Evolutionary conservation across 2,888 invertebrate genomes (phyloP), one percentile per base, ranked within the genome.

Genomic region (Lithophane ornitopus): DNA sequence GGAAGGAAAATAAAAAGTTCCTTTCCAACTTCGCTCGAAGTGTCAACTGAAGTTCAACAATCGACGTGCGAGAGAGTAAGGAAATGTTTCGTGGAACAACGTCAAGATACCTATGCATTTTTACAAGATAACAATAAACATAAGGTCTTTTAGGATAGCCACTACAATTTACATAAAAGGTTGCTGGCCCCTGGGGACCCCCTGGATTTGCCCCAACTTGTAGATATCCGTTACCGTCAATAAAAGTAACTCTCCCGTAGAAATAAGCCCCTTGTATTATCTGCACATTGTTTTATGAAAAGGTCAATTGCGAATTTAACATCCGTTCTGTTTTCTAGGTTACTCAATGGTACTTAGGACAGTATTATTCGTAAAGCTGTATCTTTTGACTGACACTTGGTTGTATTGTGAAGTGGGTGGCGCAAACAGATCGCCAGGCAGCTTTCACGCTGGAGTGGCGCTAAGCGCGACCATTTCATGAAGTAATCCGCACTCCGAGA

Each of bases 391-490:
- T 89, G 91, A 87, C 91, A 91, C 92, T 92, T 91, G 91, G 92
- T 91, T 92, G 89, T 91, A 85, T 86, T 87, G 88, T 91, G 82
- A 89, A 93, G 92, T 91, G 91, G 85, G 87, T 90, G 90, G 85
- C 90, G 91, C 91, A 93, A 94, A 94, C 94, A 93, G 94, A 94
- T 94, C 93, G 92, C 90, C 91, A 91, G 88, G 86, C 90, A 91
- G 94, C 94, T 94, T 94, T 94, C 90, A 92, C 93, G 92, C 89
- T 86, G 90, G 90, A 93, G 92, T 93, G 94, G 91, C 91, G 91
- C 91, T 94, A 93, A 94, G 92, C 93, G 92, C 91, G 91, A 93
- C 94, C 93, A 93, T 93, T 94, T 91, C 93, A 94, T 91, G 93
- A 92, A 92, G 92, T 95, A 95, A 95, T 95, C 95, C 94, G 91